These are phyloP conservation scores for Drosophila nigromelanica DNA, from an alignment of 1,140 invertebrate genomes.

Conservation along the genomic window DNA sequence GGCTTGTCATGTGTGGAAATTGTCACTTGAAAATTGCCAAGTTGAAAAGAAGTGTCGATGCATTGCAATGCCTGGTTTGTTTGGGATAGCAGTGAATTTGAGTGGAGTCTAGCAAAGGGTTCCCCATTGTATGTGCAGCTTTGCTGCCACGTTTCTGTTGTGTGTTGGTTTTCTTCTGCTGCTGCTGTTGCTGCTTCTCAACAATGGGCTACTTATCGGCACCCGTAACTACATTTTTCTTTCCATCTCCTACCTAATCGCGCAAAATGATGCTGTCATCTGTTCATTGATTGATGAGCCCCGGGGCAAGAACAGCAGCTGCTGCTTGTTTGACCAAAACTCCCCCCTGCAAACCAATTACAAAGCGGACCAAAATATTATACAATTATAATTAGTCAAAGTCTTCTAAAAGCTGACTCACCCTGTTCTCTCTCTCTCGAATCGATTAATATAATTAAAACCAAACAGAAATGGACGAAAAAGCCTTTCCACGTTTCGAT, in stretches of 20 bases:
- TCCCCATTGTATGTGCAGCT: neutral
- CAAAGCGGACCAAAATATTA: slow-evolving; percentile 34
- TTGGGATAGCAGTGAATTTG: neutral
- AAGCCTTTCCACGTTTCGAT: slow-evolving; percentile 61
- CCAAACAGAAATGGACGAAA: slow-evolving; percentile 44
- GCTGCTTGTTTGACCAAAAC: slow-evolving; percentile 9
- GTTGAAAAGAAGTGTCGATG: slow-evolving; percentile 41
- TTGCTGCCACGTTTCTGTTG: slow-evolving; percentile 8
- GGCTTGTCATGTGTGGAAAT: slow-evolving; percentile 59
- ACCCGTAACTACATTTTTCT: slow-evolving; percentile 13
- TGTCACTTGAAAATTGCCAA: slow-evolving; percentile 77
- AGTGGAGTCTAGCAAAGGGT: neutral
- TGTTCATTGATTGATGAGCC: slow-evolving; percentile 40
- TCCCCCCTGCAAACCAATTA: slow-evolving; percentile 16
- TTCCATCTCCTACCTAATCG: slow-evolving; percentile 12
- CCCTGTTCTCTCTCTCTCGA: neutral
- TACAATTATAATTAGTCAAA: slow-evolving; percentile 70
- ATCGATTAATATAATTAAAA: slow-evolving; percentile 67
- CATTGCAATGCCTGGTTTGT: slow-evolving; percentile 13
- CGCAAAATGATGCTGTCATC: slow-evolving; percentile 24
- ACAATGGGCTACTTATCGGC: slow-evolving; percentile 31
- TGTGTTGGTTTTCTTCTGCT: slow-evolving; percentile 3
- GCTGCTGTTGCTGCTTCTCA: neutral
- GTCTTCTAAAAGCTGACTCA: slow-evolving; percentile 47
- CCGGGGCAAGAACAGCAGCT: slow-evolving; percentile 3